Base-by-base conservation (phyloP, 1,140 invertebrate species). In the Heliconius eleuchia region DNA sequence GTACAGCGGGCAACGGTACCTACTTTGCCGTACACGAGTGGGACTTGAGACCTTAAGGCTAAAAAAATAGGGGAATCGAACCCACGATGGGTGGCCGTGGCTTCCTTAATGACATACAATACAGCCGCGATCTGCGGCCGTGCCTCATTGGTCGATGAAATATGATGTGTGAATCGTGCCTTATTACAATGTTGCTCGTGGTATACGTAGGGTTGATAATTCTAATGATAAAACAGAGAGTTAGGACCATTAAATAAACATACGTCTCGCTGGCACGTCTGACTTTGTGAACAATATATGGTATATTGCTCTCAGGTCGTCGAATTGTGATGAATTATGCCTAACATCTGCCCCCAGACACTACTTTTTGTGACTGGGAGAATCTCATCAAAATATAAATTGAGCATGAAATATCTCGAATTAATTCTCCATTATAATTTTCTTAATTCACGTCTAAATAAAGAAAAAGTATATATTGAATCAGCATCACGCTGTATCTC, bases 141-240 rank as follows among this genome's bases (percentile, higher is more conserved):
- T 79, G 79, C 75, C 84, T 83, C 82, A 85, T 88, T 84, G 85
- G 83, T 72, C 72, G 80, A 80, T 89, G 88, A 91, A 86, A 86
- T 89, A 89, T 86, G 88, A 89, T 77, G 86, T 91, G 88, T 83
- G 84, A 85, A 85, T 83, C 83, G 83, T 76, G 83, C 75, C 57
- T 50, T 76, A 80, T 74, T 78, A 85, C 80, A 83, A 79, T 83
- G 84, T 83, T 83, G 84, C 83, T 80, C 23, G 39, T 23, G 27
- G 79, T 37, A 37, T 57, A 50, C 52, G 34, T 81, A 84, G 74
- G 85, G 83, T 82, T 84, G 75, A 30, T 71, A 82, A 81, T 84
- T 73, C 3, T 71, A 34, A 71, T 39, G 46, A 71, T 71, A 39
- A 50, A 77, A 71, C 13, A 71, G 11, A 9, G 34, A 52, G 66